Evolutionary conservation across 2,797 vertebrate genomes (phyloP).

Genomic region (Adelosebastes latens): DNA sequence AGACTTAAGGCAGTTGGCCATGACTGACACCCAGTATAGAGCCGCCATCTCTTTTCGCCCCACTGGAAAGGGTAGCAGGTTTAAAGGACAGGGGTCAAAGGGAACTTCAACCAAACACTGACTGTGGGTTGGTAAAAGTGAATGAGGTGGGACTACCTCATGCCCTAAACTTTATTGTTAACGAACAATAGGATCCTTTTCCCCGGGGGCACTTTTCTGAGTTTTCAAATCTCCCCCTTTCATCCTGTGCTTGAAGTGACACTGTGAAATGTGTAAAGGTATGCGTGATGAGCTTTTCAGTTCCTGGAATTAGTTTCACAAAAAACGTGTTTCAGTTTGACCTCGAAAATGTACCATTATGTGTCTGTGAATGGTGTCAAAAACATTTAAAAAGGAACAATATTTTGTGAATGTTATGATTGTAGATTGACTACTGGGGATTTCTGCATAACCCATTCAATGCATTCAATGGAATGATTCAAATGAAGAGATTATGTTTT

Average conservation of each 20-base stretch:
- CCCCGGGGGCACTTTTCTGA: slow-evolving; percentile 30
- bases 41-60: slow-evolving; percentile 38
- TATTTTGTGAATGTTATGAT: not conserved
- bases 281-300: not conserved
- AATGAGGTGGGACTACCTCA: slow-evolving; percentile 41
- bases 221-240: slow-evolving; percentile 43
- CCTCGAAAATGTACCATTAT: not conserved
- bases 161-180: slow-evolving; percentile 60
- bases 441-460: not conserved
- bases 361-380: not conserved
- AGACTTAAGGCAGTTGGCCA: slow-evolving; percentile 76
- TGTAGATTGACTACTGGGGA: not conserved
- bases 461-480: not conserved
- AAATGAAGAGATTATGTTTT: slow-evolving; percentile 5
- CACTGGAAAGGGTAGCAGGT: slow-evolving; percentile 56
- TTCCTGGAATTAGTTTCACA: not conserved
- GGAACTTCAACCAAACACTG: slow-evolving; percentile 48
- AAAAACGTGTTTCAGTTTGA: not conserved
- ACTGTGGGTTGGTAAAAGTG: slow-evolving; percentile 54
- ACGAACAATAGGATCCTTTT: slow-evolving; percentile 58
- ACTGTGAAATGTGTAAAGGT: slow-evolving; percentile 29
- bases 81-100: slow-evolving; percentile 69
- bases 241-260: slow-evolving; percentile 49
- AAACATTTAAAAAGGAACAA: not conserved
- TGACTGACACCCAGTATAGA: slow-evolving; percentile 67